phyloP scores from a whole-genome alignment of 1,140 invertebrate species.

The Drosophila sechellia region DNA sequence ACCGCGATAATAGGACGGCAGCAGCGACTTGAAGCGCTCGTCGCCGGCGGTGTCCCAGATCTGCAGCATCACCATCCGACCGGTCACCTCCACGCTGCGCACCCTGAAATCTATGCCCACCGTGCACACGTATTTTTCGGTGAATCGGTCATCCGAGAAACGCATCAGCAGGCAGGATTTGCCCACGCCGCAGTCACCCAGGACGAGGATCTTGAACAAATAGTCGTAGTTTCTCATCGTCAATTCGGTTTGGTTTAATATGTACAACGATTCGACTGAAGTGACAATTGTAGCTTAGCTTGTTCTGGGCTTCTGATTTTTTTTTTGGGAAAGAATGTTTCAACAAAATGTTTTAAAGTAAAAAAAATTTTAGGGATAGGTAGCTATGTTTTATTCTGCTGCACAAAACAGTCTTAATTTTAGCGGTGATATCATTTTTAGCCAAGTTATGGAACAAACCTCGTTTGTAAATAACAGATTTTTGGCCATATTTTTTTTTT shows the following conservation, averaged over 20 bases:
- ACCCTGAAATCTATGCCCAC: conserved; percentile 40
- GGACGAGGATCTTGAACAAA: conserved; percentile 43
- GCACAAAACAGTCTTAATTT: too few species aligned
- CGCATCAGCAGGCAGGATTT: conserved; percentile 43
- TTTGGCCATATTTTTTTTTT: too few species aligned
- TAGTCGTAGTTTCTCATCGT: conserved; percentile 4
- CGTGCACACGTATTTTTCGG: conserved; percentile 4
- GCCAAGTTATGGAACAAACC: too few species aligned
- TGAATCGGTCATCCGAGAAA: conserved; percentile 23
- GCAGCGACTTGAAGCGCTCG: conserved; percentile 40
- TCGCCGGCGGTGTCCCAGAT: conserved; percentile 56
- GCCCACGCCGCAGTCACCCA: conserved; percentile 52
- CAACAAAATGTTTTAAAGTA: too few species aligned
- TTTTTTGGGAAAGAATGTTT: too few species aligned
- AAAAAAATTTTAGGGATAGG: too few species aligned
- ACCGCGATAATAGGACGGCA: conserved; percentile 27
- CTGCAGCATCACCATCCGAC: conserved; percentile 15
- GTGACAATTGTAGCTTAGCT: neutral
- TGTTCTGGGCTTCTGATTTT: neutral
- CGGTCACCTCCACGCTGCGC: conserved; percentile 28
- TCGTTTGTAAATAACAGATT: too few species aligned
- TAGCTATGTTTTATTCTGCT: too few species aligned
- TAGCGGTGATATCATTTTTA: too few species aligned
- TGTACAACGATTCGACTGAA: neutral
- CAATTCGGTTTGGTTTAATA: neutral